phyloP scores from a whole-genome alignment of 2,888 invertebrate species.

The Acheta domesticus region DNA sequence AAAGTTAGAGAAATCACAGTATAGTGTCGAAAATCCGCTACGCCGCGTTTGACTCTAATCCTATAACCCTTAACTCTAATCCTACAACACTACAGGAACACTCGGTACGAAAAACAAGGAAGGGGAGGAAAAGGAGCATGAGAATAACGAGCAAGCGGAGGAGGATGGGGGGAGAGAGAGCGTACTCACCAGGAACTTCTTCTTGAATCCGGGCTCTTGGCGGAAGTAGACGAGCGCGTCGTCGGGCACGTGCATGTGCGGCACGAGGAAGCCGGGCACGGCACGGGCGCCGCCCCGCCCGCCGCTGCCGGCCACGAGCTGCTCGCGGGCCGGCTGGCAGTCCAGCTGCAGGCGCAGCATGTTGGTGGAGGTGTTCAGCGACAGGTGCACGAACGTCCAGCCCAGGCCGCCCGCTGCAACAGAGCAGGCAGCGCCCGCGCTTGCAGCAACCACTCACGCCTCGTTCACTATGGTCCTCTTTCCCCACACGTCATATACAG shows the following conservation, averaged over 20 bases:
- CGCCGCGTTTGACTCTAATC: no score
- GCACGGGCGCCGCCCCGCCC: conserved; percentile 30
- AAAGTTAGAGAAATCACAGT: no score
- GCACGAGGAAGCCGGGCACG: conserved; percentile 27
- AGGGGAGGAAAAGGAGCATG: no score
- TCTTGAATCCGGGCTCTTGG: conserved; percentile 51
- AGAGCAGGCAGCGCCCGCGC: background rate
- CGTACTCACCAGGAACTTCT: conserved; percentile 48
- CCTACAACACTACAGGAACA: no score
- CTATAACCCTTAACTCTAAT: no score
- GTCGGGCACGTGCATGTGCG: conserved; percentile 45
- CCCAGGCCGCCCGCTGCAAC: conserved; percentile 24
- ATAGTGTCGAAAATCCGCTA: no score
- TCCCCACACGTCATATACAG: no score
- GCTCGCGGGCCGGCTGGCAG: conserved; percentile 48
- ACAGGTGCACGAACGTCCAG: conserved; percentile 49
- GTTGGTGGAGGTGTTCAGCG: conserved; percentile 45
- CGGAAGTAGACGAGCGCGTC: conserved; percentile 51
- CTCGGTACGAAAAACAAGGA: no score
- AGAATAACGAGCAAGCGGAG: no score
- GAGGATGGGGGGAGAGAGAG: no score
- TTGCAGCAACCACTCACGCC: no score
- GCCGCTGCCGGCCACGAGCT: conserved; percentile 43
- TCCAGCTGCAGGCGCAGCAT: conserved; percentile 48
- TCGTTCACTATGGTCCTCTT: no score